A percentile compares a stretch with the other conserved stretches of the same genome.
Conservation (phyloP, 2,888 invertebrate genomes). For the Machimus rusticus region DNA sequence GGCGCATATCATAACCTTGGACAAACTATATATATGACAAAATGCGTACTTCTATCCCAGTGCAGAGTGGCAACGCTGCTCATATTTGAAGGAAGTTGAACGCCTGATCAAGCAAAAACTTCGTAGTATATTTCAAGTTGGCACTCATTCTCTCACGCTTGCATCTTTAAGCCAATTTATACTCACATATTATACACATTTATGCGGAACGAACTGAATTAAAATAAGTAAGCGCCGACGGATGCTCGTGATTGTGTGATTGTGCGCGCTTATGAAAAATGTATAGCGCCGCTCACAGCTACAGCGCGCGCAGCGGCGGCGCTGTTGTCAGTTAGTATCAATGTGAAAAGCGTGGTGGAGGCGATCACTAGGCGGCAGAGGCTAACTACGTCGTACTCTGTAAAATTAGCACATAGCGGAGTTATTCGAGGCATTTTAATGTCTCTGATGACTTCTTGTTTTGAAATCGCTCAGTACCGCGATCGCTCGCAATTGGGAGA, state of each 20-base stretch:
- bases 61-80: slow-evolving; percentile 1
- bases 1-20: slow-evolving; percentile 15
- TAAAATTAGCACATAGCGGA: slow-evolving; percentile 42
- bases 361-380: background rate
- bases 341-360: background rate
- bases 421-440: slow-evolving; percentile 41
- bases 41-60: slow-evolving; percentile 12
- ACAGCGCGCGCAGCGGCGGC: background rate
- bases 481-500: background rate
- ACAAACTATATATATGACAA: background rate
- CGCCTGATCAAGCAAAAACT: slow-evolving; percentile 22
- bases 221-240: slow-evolving; percentile 13
- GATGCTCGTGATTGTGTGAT: background rate
- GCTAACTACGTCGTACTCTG: slow-evolving; percentile 41
- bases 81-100: slow-evolving; percentile 5
- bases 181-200: background rate
- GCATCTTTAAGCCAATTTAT: slow-evolving; percentile 17
- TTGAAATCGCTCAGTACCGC: background rate
- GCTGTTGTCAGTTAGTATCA: background rate
- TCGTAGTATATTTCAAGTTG: slow-evolving; percentile 10
- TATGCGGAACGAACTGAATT: background rate
- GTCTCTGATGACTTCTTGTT: slow-evolving; percentile 25
- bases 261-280: slow-evolving; percentile 4
- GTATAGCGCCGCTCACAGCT: background rate
- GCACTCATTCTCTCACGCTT: background rate